Evolutionary conservation across 2,797 vertebrate species (phyloP), one percentile per base, ranked within the genome.

Genomic region (Heliangelus exortis): DNA sequence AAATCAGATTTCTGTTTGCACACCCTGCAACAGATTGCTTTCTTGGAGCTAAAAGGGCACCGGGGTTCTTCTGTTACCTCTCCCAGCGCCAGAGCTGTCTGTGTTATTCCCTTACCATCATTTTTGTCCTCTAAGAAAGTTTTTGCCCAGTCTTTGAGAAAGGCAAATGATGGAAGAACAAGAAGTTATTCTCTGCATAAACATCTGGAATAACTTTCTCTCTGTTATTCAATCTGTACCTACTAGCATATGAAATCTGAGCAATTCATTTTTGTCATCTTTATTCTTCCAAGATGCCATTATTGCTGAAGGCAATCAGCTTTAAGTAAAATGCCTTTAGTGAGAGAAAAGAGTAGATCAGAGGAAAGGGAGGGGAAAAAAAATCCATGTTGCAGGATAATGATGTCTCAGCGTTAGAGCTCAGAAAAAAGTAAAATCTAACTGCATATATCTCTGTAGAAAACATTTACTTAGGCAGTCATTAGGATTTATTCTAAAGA

Each of bases 401-500:
- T 18, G 21, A 43, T 68, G 25, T 72, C 54, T 82, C n/a, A 54
- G 50, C 84, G 21, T 68, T 75, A 82, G 10, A 68, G 53, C 65
- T 79, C 71, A 93, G 16, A 17, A 57, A 84, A 85, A 93, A 59
- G 55, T 81, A 69, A 76, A 89, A 86, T 76, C n/a, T 76, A 82
- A 72, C 58, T 59, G 33, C 57, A 84, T 16, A 43, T 34, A 58
- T 59, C 54, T 82, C 43, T 63, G 16, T 72, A 75, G 62, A 84
- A 90, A 92, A 41, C 65, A 65, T 92, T 95, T 90, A 78, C 63
- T 95, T 54, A 87, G 54, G 29, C 39, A 87, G 68, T 80, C 74
- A 69, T 92, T 93, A 87, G 19, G 75, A 84, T 83, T 93, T 96
- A 71, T 81, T 94, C 71, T 39, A 61, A 87, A 92, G 54, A n/a